phyloP scores from a whole-genome alignment of 1,140 invertebrate genomes.

The Meloidogyne floridensis region DNA sequence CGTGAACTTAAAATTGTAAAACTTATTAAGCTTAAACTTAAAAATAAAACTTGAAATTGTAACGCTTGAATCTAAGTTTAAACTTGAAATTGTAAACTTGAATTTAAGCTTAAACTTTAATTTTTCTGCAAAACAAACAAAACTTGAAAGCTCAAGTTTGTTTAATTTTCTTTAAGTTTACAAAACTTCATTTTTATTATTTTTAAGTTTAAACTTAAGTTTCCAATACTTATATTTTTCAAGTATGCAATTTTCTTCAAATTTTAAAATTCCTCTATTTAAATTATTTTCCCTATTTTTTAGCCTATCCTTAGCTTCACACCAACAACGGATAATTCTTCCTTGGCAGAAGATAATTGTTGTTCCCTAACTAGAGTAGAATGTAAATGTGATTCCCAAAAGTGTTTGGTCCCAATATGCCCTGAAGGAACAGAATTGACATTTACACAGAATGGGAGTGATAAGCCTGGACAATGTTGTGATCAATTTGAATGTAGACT shows the following conservation, averaged over 20 bases:
- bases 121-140: no score
- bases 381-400: constrained; percentile 54
- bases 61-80: background rate
- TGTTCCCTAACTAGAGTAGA: constrained; percentile 36
- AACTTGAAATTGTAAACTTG: background rate
- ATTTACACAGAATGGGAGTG: constrained; percentile 50
- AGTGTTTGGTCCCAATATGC: constrained; percentile 52
- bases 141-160: background rate
- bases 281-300: background rate
- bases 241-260: no score
- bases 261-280: no score
- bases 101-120: background rate
- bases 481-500: constrained; percentile 64
- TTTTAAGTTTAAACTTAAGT: no score
- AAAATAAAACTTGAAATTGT: background rate
- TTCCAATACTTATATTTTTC: no score
- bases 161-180: background rate
- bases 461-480: constrained; percentile 63
- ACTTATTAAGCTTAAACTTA: no score
- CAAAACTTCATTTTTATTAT: background rate
- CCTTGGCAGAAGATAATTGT: constrained; percentile 37
- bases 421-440: constrained; percentile 50
- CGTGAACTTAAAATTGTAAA: background rate
- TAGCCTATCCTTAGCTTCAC: background rate
- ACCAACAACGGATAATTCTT: background rate